Evolutionary conservation across 2,888 invertebrate genomes (phyloP).

Genomic region (Polyommatus icarus): DNA sequence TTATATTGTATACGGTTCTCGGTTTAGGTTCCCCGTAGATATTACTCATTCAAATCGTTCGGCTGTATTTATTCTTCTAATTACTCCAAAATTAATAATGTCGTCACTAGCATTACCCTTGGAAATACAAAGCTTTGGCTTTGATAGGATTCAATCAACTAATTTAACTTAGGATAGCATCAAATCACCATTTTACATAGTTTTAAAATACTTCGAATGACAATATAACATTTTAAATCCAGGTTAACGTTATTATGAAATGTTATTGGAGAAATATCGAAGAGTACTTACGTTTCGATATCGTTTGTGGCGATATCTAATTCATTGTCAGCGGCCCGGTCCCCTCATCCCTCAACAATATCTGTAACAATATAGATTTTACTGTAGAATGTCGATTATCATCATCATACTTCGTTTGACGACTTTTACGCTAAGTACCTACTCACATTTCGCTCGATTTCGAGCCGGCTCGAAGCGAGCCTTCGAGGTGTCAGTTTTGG

Average conservation of each 20-base stretch:
- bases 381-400: background rate
- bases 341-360: conserved; percentile 51
- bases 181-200: background rate
- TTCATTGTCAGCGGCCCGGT: conserved; percentile 65
- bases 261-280: conserved; percentile 4
- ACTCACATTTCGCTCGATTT: too few relatives aligned
- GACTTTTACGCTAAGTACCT: too few relatives aligned
- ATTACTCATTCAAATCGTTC: background rate
- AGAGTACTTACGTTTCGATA: conserved; percentile 74
- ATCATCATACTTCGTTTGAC: background rate
- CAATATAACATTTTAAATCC: background rate
- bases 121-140: background rate
- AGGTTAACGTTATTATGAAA: background rate
- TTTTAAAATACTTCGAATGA: background rate
- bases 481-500: too few relatives aligned
- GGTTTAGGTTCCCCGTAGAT: background rate
- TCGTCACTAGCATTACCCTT: background rate
- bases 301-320: conserved; percentile 76
- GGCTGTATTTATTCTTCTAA: background rate
- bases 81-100: background rate
- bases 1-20: conserved; percentile 14
- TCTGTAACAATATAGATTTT: conserved; percentile 51
- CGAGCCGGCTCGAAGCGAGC: too few relatives aligned
- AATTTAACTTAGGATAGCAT: background rate
- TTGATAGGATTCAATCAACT: background rate